phyloP scores from a whole-genome alignment of 2,797 vertebrate genomes.

The Lepilemur ruficaudatus region DNA sequence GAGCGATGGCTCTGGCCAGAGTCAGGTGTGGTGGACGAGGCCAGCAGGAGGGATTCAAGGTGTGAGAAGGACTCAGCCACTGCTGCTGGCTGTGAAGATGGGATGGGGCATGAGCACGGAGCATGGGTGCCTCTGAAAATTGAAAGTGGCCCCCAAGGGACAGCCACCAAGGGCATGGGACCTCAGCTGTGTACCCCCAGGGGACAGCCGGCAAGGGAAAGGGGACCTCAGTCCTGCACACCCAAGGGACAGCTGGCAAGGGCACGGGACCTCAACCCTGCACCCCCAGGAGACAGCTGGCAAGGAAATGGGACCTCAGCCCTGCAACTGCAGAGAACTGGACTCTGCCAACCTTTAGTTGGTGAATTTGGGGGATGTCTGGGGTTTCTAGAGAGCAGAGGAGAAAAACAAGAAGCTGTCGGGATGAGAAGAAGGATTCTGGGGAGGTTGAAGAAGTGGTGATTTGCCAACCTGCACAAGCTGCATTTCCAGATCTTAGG shows the following conservation, averaged over 20 bases:
- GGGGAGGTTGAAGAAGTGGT: not conserved
- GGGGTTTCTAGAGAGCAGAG: not conserved
- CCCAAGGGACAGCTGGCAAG: not conserved
- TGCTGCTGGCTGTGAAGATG: not conserved
- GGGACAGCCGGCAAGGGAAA: no score
- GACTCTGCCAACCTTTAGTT: not conserved
- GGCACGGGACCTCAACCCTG: not conserved
- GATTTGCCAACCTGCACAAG: no score
- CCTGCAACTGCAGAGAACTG: no score
- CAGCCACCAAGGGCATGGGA: not conserved
- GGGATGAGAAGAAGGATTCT: no score
- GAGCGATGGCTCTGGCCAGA: not conserved
- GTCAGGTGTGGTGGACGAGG: not conserved
- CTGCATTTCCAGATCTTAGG: not conserved
- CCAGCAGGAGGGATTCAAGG: not conserved
- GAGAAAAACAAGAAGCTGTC: not conserved
- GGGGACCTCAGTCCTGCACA: no score
- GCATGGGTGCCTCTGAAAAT: not conserved
- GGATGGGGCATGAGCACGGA: not conserved
- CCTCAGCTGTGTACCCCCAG: not conserved
- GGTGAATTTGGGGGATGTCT: not conserved
- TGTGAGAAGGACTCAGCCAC: not conserved
- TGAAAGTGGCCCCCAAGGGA: no score
- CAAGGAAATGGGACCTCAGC: not conserved
- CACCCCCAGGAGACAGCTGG: not conserved